Base-by-base conservation (phyloP, 2,888 invertebrate genomes). In the Thecocarcelia acutangulata region DNA sequence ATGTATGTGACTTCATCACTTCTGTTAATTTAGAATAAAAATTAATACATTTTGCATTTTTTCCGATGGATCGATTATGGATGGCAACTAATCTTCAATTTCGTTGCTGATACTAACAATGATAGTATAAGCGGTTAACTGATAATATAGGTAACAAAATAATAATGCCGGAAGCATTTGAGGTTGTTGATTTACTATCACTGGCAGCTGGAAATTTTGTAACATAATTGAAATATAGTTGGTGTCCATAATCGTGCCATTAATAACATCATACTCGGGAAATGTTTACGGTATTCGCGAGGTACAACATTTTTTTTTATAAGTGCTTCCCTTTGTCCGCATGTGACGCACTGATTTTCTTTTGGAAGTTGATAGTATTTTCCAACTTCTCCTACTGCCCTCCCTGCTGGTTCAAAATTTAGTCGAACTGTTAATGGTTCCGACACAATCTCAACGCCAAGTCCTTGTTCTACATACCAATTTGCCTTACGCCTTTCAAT, bases 251-350 rank as follows among this genome's bases (percentile, higher is more conserved):
- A n/a, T n/a, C n/a, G n/a, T n/a, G n/a, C n/a, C n/a, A n/a, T 33
- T 8, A 33, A 5, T 33, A 33, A 8, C 9, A 68, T 85, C 88
- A 87, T 84, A 94, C 94, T 92, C 61, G 95, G 95, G 84, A 95
- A 95, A 84, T 93, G 93, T 91, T 93, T 95, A 83, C 96, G 93
- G 87, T 96, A 97, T 89, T 97, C 96, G 74, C 94, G 92, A 0
- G 96, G 96, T 40, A 97, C 94, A n/a, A 97, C 93, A 85, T 95
- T 95, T 90, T 97, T 97, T 19, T 95, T 91, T 70, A 95, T 93
- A 86, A 94, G 95, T 0, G 94, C 93, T 84, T 95, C 93, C 0
- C 90, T 90, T 8, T 90, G 88, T 0, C 96, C 96, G 87, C 96
- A 97, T 0, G 96, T 96, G 1, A 96, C 96, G 87, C 96, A 96